Evolutionary conservation across 2,797 vertebrate genomes (phyloP).

Genomic region (Buphagus erythrorhynchus): DNA sequence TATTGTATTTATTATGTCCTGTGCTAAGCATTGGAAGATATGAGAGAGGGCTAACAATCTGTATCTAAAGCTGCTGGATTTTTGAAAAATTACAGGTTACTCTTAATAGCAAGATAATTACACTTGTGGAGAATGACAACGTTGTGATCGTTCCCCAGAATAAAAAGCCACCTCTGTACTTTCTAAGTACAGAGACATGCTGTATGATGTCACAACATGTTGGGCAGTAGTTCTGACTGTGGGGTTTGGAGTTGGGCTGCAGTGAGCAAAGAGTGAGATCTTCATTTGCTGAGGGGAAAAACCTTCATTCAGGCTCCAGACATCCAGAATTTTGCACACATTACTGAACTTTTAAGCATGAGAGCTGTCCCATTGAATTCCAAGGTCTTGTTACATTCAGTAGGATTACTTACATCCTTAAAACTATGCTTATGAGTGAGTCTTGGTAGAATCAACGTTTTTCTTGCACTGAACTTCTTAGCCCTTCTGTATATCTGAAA

Average conservation of each 20-base stretch:
- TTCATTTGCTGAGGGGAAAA: neutral
- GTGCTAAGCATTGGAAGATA: neutral
- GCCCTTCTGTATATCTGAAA: neutral
- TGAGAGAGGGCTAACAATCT: neutral
- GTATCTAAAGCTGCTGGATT: neutral
- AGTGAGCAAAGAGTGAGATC: rapidly evolving
- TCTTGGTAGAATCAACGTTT: neutral
- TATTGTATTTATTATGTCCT: neutral
- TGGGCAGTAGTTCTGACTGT: neutral
- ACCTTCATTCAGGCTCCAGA: neutral
- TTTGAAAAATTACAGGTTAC: neutral
- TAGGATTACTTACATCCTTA: neutral
- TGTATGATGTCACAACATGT: rapidly evolving
- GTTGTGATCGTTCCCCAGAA: neutral
- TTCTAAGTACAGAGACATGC: neutral
- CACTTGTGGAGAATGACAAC: neutral
- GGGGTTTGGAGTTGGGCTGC: neutral
- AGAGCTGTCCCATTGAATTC: neutral
- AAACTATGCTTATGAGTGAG: neutral
- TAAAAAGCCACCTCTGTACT: neutral
- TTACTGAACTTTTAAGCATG: neutral
- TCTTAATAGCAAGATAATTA: neutral
- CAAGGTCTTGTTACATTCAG: neutral
- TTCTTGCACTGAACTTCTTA: neutral
- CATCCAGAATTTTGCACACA: rapidly evolving